These are phyloP conservation scores for Nebria salina DNA, from an alignment of 2,888 invertebrate species.

Conservation along the genomic window DNA sequence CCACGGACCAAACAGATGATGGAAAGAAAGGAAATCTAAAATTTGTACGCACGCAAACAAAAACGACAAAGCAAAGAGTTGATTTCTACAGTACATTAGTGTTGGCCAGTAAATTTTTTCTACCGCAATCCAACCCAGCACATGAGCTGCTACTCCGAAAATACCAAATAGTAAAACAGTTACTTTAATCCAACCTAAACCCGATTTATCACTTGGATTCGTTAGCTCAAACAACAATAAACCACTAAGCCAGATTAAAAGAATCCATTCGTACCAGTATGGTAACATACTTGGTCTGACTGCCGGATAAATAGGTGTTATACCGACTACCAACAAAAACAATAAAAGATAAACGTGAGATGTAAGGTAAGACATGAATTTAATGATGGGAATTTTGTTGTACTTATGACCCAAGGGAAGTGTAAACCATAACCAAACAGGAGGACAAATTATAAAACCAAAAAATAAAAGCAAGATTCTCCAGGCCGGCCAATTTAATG, in stretches of 20 bases:
- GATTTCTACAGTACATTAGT: conserved; percentile 93
- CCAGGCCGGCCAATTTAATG: conserved; percentile 95
- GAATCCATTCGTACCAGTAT: conserved; percentile 96
- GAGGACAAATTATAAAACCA: conserved; percentile 92
- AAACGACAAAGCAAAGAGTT: conserved; percentile 94
- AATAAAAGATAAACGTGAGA: conserved; percentile 98
- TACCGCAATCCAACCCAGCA: conserved; percentile 78
- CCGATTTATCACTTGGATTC: conserved; percentile 97
- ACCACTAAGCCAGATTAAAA: conserved; percentile 94
- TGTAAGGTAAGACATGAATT: conserved; percentile 99
- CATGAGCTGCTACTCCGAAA: conserved; percentile 89
- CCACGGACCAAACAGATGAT: conserved; percentile 99
- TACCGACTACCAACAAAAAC: conserved; percentile 88
- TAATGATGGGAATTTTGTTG: conserved; percentile 98
- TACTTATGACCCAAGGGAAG: conserved; percentile 94
- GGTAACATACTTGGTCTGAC: conserved; percentile 83
- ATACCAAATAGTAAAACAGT: conserved; percentile 88
- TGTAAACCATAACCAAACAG: conserved; percentile 95
- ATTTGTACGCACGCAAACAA: conserved; percentile 97
- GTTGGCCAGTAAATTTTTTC: conserved; percentile 81
- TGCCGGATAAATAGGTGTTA: conserved; percentile 87
- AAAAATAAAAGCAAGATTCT: conserved; percentile 93
- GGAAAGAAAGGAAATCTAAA: conserved; percentile 97
- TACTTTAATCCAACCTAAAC: conserved; percentile 93
- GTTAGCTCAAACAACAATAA: conserved; percentile 95